A percentile compares a stretch with the other conserved stretches of the same genome.
Conservation (phyloP, 2,888 invertebrate genomes). For the Tenthredo scrophulariae region DNA sequence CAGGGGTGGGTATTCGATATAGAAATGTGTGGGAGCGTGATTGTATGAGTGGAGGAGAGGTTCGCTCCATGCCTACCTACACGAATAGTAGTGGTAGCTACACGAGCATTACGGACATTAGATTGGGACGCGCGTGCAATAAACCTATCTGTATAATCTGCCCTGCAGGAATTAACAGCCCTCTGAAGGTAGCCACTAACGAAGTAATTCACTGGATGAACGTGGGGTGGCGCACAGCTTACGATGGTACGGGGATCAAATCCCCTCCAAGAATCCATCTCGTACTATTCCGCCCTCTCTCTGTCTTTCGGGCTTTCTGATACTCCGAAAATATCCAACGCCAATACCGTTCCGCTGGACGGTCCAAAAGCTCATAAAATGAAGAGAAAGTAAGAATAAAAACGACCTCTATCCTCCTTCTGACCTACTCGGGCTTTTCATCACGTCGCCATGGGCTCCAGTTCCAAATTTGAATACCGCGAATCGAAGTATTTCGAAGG, state of each 20-base stretch:
- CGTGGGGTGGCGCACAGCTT: slow-evolving; percentile 67
- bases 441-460: no score
- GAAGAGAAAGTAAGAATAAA: background rate
- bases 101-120: slow-evolving; percentile 78
- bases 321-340: slow-evolving; percentile 24
- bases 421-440: no score
- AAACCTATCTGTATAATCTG: slow-evolving; percentile 79
- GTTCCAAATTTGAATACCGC: no score
- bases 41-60: background rate
- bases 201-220: slow-evolving; percentile 79
- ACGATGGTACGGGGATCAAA: slow-evolving; percentile 56
- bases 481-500: no score
- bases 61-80: background rate
- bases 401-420: no score
- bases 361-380: slow-evolving; percentile 2
- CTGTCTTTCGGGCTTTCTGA: slow-evolving; percentile 43
- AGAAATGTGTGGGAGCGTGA: background rate
- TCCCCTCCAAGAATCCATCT: slow-evolving; percentile 25
- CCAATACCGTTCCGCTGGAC: background rate
- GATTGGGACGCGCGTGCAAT: slow-evolving; percentile 78
- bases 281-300: background rate
- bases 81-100: slow-evolving; percentile 63
- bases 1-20: background rate
- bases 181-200: slow-evolving; percentile 78
- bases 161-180: slow-evolving; percentile 79